Evolutionary conservation across 2,113 vertebrate species (phyloP), one percentile per base, ranked within the genome.

Genomic region (Brienomyrus brachyistius): DNA sequence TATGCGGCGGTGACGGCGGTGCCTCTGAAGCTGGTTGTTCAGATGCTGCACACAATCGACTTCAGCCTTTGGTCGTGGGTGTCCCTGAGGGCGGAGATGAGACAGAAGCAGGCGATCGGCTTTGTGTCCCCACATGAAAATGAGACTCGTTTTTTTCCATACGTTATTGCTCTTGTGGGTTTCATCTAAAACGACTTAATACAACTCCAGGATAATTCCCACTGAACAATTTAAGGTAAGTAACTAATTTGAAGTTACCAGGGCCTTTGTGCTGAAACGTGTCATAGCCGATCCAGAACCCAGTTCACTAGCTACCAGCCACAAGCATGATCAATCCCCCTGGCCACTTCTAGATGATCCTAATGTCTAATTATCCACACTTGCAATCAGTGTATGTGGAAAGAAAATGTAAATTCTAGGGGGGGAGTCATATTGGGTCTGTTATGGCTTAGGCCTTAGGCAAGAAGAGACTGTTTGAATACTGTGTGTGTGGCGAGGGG

Each of bases 41-140:
- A 92, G 93, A 0, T 96, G 94, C 91, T 97, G 94, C 80, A 96
- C 94, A 77, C 97, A 98, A 92, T 97, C 95, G 0, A 91, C 95
- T 74, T 95, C 94, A 8, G 94, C 95, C 91, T 96, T 95, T 0
- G 93, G 95, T 84, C 95, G 93, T 7, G 94, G 82, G 4, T 90
- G 52, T 0, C 96, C 97, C 97, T 98, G 91, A n/a, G 85, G 62
- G 62, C 62, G 27, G 27, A 31, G 27, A 21, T 77, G 70, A 7
- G 23, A 1, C 50, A 74, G 15, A 19, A 47, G 91, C 43, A 86
- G 62, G 51, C 10, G 8, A 4, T 23, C 56, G 47, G 5, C 82
- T 84, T 70, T 84, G 82, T 84, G 21, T 48, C 21, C 4, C 45
- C 45, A 84, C 45, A 84, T 43, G 40, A 84, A 84, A 48, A 80